Conservation (phyloP, 2,113 vertebrate genomes). For the zebrafish (Danio rerio) region DNA sequence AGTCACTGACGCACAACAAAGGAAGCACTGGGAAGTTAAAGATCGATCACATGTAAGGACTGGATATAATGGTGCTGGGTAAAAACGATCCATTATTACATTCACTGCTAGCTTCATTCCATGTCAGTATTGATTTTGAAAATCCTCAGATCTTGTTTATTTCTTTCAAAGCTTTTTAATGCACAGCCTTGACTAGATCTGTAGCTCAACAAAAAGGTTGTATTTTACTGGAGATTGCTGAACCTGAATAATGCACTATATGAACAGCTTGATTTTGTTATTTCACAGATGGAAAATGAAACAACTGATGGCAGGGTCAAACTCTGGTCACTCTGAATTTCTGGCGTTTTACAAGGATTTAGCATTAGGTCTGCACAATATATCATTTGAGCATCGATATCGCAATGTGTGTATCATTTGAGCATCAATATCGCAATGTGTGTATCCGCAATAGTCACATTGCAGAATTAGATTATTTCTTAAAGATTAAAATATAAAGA, state of each 20-base stretch:
- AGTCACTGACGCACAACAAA: background rate
- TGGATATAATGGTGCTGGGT: background rate
- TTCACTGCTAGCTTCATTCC: background rate
- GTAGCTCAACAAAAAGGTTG: background rate
- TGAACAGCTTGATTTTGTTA: background rate
- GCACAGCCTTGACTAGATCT: background rate
- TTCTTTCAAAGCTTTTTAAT: background rate
- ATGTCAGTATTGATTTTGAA: background rate
- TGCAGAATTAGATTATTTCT: too few relatives aligned
- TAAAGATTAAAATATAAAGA: too few relatives aligned
- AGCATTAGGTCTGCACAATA: too few relatives aligned
- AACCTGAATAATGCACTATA: background rate
- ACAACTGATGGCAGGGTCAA: background rate
- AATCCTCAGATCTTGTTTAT: background rate
- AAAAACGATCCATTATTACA: background rate
- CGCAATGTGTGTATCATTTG: too few relatives aligned
- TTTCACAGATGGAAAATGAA: background rate
- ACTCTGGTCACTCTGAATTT: background rate
- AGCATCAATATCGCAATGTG: too few relatives aligned
- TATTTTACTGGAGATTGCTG: background rate
- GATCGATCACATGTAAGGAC: background rate
- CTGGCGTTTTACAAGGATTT: background rate
- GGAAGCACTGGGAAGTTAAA: background rate
- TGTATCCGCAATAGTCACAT: too few relatives aligned
- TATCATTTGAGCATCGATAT: too few relatives aligned